Evolutionary conservation across 2,888 invertebrate species (phyloP).

Genomic region (Amphipyra tragopoginis): DNA sequence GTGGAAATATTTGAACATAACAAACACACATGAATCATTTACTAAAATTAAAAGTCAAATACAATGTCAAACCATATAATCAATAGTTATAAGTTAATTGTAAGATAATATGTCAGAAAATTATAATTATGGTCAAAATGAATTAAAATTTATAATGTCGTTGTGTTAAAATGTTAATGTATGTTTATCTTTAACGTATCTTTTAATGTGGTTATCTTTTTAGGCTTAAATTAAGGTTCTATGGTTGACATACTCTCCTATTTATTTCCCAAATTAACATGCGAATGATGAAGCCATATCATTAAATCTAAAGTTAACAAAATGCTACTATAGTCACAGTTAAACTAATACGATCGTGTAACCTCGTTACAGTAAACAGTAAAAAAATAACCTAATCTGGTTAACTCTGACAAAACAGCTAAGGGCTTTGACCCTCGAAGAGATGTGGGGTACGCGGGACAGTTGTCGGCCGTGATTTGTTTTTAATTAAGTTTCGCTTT

Average conservation of each 20-base stretch:
- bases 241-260: neutral
- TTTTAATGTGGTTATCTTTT: no score
- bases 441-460: slow-evolving; percentile 60
- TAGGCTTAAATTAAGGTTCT: no score
- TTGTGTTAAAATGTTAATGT: no score
- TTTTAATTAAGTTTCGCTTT: slow-evolving; percentile 62
- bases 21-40: no score
- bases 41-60: no score
- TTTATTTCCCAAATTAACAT: slow-evolving; percentile 16
- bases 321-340: slow-evolving; percentile 15
- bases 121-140: no score
- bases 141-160: no score
- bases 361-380: slow-evolving; percentile 60
- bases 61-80: no score
- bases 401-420: slow-evolving; percentile 68
- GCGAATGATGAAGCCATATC: slow-evolving; percentile 19
- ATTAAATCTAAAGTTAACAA: slow-evolving; percentile 2
- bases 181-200: no score
- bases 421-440: slow-evolving; percentile 68
- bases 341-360: slow-evolving; percentile 41
- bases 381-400: slow-evolving; percentile 71
- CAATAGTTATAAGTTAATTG: no score
- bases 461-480: slow-evolving; percentile 59
- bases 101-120: no score
- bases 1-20: no score